phyloP scores from a whole-genome alignment of 2,888 invertebrate genomes.

The Epirrhoe alternata region DNA sequence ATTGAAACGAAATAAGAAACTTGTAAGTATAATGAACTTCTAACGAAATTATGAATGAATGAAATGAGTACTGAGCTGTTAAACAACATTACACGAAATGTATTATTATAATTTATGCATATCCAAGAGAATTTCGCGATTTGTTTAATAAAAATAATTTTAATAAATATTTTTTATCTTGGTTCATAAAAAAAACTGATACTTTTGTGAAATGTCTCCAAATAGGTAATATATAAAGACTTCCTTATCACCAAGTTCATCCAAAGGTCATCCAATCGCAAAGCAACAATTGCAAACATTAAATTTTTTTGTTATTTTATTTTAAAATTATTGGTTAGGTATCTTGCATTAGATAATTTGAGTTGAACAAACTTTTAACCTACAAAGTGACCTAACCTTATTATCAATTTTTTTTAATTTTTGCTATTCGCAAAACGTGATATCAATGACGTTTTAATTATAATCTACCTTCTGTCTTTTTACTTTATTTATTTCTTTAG shows the following conservation, averaged over 20 bases:
- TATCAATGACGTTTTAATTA: not conserved
- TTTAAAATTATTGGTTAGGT: not conserved
- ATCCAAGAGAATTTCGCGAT: too few relatives aligned
- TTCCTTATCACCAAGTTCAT: not conserved
- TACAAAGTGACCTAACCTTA: conserved; percentile 26
- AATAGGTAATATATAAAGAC: not conserved
- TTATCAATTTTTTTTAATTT: conserved; percentile 15
- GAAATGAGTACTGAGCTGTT: too few relatives aligned
- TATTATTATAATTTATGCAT: too few relatives aligned
- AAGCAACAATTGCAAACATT: not conserved
- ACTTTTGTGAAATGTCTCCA: not conserved
- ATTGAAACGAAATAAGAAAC: too few relatives aligned
- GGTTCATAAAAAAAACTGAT: not conserved
- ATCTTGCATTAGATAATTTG: conserved; percentile 19
- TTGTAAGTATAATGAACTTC: too few relatives aligned
- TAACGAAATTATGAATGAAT: too few relatives aligned
- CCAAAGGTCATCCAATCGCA: conserved; percentile 5
- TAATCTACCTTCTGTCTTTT: not conserved
- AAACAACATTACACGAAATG: too few relatives aligned
- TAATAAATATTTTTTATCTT: too few relatives aligned
- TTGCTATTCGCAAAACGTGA: conserved; percentile 21
- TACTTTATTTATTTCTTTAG: too few relatives aligned
- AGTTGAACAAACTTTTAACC: conserved; percentile 41
- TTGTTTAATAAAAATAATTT: too few relatives aligned
- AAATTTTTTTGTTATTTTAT: not conserved